Evolutionary conservation across 2,888 invertebrate species (phyloP), one percentile per base, ranked within the genome.

Genomic region (Tridacna crocea): DNA sequence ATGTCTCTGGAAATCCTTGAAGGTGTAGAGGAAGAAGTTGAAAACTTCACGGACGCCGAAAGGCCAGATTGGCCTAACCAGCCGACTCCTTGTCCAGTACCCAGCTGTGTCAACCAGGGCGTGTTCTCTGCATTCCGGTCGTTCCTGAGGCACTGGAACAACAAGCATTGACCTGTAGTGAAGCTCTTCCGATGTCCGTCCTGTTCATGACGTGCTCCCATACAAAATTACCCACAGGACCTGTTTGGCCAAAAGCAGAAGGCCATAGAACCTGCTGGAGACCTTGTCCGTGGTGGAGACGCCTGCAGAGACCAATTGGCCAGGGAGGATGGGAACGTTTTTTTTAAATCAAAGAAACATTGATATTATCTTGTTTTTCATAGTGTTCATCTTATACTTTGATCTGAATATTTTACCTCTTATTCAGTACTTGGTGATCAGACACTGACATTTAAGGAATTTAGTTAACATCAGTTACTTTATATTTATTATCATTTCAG

Each of bases 31-130:
- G 68, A 68, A n/a, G 68, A 68, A 19, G n/a, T 68, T 17, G 68
- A 8, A 4, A 4, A 6, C n/a, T 46, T 68, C n/a, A 12, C 13
- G 15, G 11, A 22, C 4, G 68, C 19, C 6, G 17, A 68, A 68
- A 68, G 68, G 68, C 26, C 66, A 66, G 66, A 26, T 26, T 66
- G 66, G 66, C 68, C 68, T 68, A 48, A 68, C 47, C 19, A 46
- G 19, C 68, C 68, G 13, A 68, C 68, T 11, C 4, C 46, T 27
- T 68, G 68, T 68, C 68, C 68, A 4, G 68, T 68, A 4, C n/a
- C n/a, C 6, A 10, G 12, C 11, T 68, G 68, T 46, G 10, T 22
- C 10, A 12, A 22, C 12, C 4, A 12, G 17, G 48, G 17, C n/a
- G 11, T 6, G 3, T 68, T n/a, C 48, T 24, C 11, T 68, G n/a